Conservation (phyloP, 2,888 invertebrate species). For the Acleris emargana region DNA sequence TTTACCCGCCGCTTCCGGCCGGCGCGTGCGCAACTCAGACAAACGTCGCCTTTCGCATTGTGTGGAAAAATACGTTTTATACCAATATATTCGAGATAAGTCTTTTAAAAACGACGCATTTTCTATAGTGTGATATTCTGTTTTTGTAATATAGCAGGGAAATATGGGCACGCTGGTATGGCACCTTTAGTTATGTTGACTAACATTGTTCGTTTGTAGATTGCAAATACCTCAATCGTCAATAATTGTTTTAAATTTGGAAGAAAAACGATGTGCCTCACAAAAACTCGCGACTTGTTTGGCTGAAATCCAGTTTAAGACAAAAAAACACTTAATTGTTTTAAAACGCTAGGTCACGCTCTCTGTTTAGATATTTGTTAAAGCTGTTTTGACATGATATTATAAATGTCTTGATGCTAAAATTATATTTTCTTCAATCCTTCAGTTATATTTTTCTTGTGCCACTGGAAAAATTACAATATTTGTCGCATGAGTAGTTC, state of each 20-base stretch:
- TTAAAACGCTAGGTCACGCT: constrained; percentile 9
- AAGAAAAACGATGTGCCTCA: neutral
- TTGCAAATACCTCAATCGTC: neutral
- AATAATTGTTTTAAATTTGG: constrained; percentile 6
- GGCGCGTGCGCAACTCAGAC: constrained; percentile 29
- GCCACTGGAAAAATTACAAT: constrained; percentile 2
- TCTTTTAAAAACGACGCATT: no score
- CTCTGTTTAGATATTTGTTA: constrained; percentile 13
- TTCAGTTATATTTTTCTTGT: neutral
- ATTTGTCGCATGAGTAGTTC: constrained; percentile 17
- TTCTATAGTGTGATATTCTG: no score
- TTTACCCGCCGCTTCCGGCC: constrained; percentile 64
- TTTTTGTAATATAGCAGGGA: no score
- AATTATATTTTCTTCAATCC: neutral
- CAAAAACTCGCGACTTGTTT: constrained; percentile 2
- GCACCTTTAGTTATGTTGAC: no score
- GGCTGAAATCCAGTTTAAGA: constrained; percentile 25
- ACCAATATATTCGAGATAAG: neutral
- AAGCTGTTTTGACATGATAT: neutral
- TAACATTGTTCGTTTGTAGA: no score
- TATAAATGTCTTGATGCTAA: constrained; percentile 1
- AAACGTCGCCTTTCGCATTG: constrained; percentile 22
- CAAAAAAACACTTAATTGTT: constrained; percentile 20
- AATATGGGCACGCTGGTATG: no score
- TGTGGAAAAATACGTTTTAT: constrained; percentile 42